Evolutionary conservation across 2,797 vertebrate genomes (phyloP).

Genomic region (Coilia nasus): DNA sequence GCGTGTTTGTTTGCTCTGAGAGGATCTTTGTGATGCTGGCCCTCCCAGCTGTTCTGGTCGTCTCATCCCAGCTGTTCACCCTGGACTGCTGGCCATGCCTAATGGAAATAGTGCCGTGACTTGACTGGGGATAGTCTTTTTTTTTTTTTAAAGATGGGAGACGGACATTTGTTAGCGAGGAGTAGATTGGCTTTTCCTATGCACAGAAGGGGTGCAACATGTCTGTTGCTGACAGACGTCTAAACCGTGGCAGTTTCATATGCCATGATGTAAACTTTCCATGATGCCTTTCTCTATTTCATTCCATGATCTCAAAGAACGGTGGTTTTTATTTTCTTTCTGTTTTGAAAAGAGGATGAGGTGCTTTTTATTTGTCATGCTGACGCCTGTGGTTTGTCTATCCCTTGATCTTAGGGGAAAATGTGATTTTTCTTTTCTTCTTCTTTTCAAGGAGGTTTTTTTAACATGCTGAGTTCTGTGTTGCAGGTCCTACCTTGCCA

Average conservation of each 20-base stretch:
- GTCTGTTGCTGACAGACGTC: not conserved
- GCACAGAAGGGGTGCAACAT: constrained; percentile 10
- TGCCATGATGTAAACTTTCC: not conserved
- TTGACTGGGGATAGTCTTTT: not conserved
- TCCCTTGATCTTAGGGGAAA: constrained; percentile 30
- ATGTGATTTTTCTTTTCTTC: not conserved
- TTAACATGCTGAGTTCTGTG: constrained; percentile 27
- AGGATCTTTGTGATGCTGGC: not conserved
- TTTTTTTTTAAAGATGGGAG: not conserved
- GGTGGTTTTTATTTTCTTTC: too few relatives aligned
- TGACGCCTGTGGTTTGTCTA: too few relatives aligned
- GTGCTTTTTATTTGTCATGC: too few relatives aligned
- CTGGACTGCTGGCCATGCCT: not conserved
- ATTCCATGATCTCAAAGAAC: too few relatives aligned
- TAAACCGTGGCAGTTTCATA: not conserved
- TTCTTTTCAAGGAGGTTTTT: not conserved
- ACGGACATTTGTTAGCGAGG: not conserved
- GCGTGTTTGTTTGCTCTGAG: not conserved
- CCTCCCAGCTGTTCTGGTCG: not conserved
- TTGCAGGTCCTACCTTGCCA: constrained; percentile 85
- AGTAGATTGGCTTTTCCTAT: not conserved
- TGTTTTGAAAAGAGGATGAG: too few relatives aligned
- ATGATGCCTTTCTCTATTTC: not conserved
- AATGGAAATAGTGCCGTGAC: constrained; percentile 7
- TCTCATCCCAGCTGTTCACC: not conserved